Evolutionary conservation across 2,888 invertebrate genomes (phyloP).

Genomic region (Cabera pusaria): DNA sequence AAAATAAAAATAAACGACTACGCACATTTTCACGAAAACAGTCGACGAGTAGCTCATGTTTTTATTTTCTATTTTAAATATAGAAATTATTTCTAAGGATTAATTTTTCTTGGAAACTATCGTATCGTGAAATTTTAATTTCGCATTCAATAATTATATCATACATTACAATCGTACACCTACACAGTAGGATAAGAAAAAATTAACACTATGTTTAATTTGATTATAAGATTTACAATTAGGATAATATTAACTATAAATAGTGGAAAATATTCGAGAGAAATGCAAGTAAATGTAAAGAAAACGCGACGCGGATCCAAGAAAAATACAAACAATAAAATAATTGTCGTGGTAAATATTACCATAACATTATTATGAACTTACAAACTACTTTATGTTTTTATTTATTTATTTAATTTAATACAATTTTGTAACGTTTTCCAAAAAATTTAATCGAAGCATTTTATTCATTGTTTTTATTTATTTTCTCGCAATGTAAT

Average conservation of each 20-base stretch:
- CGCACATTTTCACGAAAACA: constrained; percentile 17
- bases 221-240: constrained; percentile 29
- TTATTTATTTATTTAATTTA: constrained; percentile 37
- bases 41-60: constrained; percentile 15
- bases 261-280: constrained; percentile 47
- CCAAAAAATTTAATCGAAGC: constrained; percentile 47
- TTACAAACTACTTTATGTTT: constrained; percentile 53
- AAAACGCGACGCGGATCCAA: constrained; percentile 32
- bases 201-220: constrained; percentile 35
- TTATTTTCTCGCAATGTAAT: constrained; percentile 37
- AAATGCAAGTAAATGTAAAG: constrained; percentile 33
- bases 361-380: constrained; percentile 36
- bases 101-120: constrained; percentile 26
- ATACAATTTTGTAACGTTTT: constrained; percentile 34
- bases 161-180: constrained; percentile 35
- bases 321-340: constrained; percentile 12
- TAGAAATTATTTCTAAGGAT: constrained; percentile 36
- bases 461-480: constrained; percentile 48
- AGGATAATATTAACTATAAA: constrained; percentile 27
- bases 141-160: constrained; percentile 27
- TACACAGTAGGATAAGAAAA: constrained; percentile 61
- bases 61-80: constrained; percentile 14
- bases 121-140: constrained; percentile 17
- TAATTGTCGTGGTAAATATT: constrained; percentile 29
- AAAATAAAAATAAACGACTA: constrained; percentile 34